Evolutionary conservation across 64 coral and sea anemone genomes (phyloP).

Genomic region (Anthopleura sola): DNA sequence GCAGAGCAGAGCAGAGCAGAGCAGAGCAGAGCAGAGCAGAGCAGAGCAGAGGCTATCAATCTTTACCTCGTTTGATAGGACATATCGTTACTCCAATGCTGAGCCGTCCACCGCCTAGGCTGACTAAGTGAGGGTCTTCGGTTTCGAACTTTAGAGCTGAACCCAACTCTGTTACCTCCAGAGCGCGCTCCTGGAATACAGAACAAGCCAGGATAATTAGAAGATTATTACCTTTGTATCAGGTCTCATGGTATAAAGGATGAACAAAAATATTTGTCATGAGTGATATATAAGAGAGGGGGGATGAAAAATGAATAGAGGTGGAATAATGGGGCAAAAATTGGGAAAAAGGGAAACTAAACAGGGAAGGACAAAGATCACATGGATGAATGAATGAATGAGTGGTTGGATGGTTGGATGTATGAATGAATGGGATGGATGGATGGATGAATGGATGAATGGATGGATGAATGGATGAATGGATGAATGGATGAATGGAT

Average conservation of each 20-base stretch:
- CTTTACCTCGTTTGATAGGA: slow-evolving; percentile 89
- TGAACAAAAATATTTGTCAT: neutral
- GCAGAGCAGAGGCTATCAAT: neutral
- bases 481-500: neutral
- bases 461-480: too few relatives aligned
- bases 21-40: neutral
- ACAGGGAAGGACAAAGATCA: too few relatives aligned
- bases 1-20: neutral
- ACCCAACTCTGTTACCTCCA: slow-evolving; percentile 94
- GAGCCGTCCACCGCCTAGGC: slow-evolving; percentile 81
- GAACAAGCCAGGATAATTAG: neutral
- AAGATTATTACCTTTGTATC: neutral
- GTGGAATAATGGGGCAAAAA: neutral
- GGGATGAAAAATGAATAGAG: neutral
- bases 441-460: too few relatives aligned
- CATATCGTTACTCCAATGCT: slow-evolving; percentile 95
- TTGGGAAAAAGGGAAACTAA: too few relatives aligned
- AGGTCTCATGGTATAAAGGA: too few relatives aligned
- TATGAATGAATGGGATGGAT: too few relatives aligned
- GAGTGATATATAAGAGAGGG: neutral
- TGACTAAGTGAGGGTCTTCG: slow-evolving; percentile 97
- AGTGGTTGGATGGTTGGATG: neutral
- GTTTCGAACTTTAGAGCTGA: slow-evolving; percentile 96
- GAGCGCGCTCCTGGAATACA: slow-evolving; percentile 71
- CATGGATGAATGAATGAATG: too few relatives aligned